Conservation (phyloP, 2,888 invertebrate genomes). For the Eilema depressum region DNA sequence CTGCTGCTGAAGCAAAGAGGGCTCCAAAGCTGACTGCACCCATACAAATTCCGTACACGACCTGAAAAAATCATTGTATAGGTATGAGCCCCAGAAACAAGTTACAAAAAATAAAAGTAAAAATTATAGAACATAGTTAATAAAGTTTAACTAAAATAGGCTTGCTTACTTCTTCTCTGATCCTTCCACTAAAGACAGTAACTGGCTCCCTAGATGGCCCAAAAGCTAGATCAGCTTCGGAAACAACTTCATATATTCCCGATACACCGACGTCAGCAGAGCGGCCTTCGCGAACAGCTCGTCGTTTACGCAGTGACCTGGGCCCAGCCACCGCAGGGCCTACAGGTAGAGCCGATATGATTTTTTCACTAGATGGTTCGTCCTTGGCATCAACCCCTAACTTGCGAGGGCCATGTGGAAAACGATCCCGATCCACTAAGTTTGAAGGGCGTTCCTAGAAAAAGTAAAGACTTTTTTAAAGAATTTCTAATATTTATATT, state of each 20-base stretch:
- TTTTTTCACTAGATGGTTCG: constrained; percentile 70
- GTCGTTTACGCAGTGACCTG: constrained; percentile 87
- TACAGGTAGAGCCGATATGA: constrained; percentile 83
- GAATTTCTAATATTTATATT: neutral
- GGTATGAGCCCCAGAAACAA: neutral
- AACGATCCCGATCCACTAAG: constrained; percentile 88
- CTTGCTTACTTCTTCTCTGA: constrained; percentile 90
- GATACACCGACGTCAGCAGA: constrained; percentile 96
- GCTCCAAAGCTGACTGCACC: constrained; percentile 96
- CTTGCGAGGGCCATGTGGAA: constrained; percentile 93
- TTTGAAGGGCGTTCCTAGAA: constrained; percentile 84
- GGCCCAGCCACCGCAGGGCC: constrained; percentile 86
- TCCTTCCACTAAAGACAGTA: constrained; percentile 95
- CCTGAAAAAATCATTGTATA: constrained; percentile 66
- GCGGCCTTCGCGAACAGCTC: constrained; percentile 90
- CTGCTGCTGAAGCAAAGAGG: constrained; percentile 94
- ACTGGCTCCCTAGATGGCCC: constrained; percentile 95
- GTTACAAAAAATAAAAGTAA: neutral
- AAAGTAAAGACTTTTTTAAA: constrained; percentile 3
- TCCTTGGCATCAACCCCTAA: constrained; percentile 80
- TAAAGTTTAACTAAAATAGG: neutral
- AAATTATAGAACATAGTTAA: neutral
- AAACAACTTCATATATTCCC: constrained; percentile 96
- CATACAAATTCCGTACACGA: constrained; percentile 96
- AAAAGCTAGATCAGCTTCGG: constrained; percentile 96